Percentiles rank a stretch among this genome's conserved stretches.
Evolutionary conservation across 2,888 invertebrate species (phyloP).

Genomic region (Pecten maximus): DNA sequence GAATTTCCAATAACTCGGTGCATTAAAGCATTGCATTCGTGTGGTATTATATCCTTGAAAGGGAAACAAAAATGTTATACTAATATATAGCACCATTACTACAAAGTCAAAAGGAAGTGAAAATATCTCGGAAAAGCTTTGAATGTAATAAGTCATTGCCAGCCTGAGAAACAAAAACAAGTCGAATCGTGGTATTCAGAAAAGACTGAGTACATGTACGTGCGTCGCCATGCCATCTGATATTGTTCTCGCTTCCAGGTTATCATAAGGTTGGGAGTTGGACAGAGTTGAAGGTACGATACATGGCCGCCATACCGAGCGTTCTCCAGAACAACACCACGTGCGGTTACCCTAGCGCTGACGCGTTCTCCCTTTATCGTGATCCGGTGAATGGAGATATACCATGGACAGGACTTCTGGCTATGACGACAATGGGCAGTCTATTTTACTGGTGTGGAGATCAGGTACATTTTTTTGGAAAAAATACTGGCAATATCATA

Average conservation of each 20-base stretch:
- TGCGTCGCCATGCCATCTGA: background rate
- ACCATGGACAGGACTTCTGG: background rate
- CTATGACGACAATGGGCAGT: background rate
- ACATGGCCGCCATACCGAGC: background rate
- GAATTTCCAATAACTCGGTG: too few relatives aligned
- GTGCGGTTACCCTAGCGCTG: background rate
- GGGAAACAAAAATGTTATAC: too few relatives aligned
- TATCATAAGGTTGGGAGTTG: background rate
- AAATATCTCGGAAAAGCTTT: constrained; percentile 52
- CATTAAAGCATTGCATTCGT: too few relatives aligned
- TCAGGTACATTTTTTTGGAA: too few relatives aligned
- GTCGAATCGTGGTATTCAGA: too few relatives aligned
- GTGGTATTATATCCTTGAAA: too few relatives aligned
- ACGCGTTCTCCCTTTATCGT: background rate
- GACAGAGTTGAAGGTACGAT: background rate
- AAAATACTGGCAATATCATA: too few relatives aligned
- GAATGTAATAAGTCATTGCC: too few relatives aligned
- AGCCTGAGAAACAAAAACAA: too few relatives aligned
- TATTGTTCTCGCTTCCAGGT: background rate
- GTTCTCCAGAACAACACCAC: background rate
- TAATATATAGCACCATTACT: too few relatives aligned
- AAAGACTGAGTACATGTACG: too few relatives aligned
- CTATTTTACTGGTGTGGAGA: constrained; percentile 9
- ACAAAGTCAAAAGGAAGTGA: background rate
- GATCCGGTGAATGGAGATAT: background rate